Evolutionary conservation across 2,113 vertebrate species (phyloP).

Genomic region (Trichomycterus rosablanca): DNA sequence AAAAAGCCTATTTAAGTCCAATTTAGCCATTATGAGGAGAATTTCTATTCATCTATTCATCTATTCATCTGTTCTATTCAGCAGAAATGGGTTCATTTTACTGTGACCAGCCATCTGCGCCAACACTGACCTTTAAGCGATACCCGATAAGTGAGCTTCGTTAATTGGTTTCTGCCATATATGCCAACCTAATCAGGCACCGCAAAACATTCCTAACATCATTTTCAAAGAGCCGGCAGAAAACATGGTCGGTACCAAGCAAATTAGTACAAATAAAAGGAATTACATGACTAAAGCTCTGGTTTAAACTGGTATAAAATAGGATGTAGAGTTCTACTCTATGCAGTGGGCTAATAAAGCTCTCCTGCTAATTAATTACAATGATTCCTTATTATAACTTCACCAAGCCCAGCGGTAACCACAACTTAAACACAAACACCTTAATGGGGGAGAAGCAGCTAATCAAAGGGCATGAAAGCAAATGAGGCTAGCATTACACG

Average conservation of each 20-base stretch:
- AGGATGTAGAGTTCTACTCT: too few species aligned
- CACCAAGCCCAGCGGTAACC: slow-evolving; percentile 27
- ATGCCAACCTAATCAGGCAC: slow-evolving; percentile 1
- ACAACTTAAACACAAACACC: slow-evolving; percentile 33
- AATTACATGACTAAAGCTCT: slow-evolving; percentile 9
- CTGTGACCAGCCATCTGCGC: neutral
- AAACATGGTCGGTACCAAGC: neutral
- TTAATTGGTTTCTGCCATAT: slow-evolving; percentile 17
- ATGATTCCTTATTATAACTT: too few species aligned
- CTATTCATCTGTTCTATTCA: too few species aligned
- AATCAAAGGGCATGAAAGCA: slow-evolving; percentile 29
- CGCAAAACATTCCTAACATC: neutral
- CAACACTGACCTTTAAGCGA: neutral
- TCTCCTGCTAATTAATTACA: slow-evolving; percentile 32
- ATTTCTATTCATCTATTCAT: slow-evolving; percentile 28
- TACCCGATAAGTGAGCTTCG: slow-evolving; percentile 14
- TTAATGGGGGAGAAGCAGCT: slow-evolving; percentile 21
- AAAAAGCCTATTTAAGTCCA: too few species aligned
- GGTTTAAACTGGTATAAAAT: too few species aligned
- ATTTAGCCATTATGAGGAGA: slow-evolving; percentile 25
- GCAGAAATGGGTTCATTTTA: slow-evolving; percentile 6
- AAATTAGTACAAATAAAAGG: neutral
- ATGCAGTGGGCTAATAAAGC: slow-evolving; percentile 26
- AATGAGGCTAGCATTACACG: slow-evolving; percentile 1
- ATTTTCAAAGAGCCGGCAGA: neutral